A percentile compares a stretch with the other conserved stretches of the same genome.
These are phyloP conservation scores for Discoglossus pictus DNA, from an alignment of 2,797 vertebrate genomes.

Conservation along the genomic window DNA sequence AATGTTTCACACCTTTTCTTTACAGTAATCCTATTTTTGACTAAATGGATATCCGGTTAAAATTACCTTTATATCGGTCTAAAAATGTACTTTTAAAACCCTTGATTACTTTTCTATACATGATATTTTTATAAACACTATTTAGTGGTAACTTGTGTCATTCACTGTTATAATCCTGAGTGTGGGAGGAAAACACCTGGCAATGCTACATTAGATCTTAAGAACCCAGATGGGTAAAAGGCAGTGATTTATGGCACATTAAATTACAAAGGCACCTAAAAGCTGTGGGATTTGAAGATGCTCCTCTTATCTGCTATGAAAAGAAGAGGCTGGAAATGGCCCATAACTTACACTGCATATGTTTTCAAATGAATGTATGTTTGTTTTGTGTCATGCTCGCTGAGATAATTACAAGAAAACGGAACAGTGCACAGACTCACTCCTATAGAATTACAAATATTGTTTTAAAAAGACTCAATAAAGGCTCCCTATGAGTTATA, in stretches of 20 bases:
- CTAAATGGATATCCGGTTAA: no score
- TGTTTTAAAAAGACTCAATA: conserved; percentile 2
- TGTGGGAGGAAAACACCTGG: conserved; percentile 11
- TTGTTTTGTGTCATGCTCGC: conserved; percentile 39
- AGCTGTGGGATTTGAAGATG: conserved; percentile 36
- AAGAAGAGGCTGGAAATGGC: conserved; percentile 33
- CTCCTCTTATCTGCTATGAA: conserved; percentile 36
- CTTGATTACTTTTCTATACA: no score
- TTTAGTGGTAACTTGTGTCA: conserved; percentile 1
- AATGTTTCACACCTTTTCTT: no score
- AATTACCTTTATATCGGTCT: no score
- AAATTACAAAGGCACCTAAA: conserved; percentile 31
- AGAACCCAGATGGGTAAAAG: conserved; percentile 18
- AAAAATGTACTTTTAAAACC: no score
- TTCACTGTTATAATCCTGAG: not conserved
- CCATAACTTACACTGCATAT: conserved; percentile 45
- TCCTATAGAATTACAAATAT: conserved; percentile 7
- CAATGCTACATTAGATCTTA: conserved; percentile 9
- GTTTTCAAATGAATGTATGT: conserved; percentile 41
- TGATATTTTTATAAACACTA: not conserved
- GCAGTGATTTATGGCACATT: conserved; percentile 41
- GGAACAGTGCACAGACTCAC: conserved; percentile 27
- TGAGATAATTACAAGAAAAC: conserved; percentile 3
- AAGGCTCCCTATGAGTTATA: no score
- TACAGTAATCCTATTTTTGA: no score